Base-by-base conservation (phyloP, 1,140 invertebrate genomes). In the Babylonia areolata region DNA sequence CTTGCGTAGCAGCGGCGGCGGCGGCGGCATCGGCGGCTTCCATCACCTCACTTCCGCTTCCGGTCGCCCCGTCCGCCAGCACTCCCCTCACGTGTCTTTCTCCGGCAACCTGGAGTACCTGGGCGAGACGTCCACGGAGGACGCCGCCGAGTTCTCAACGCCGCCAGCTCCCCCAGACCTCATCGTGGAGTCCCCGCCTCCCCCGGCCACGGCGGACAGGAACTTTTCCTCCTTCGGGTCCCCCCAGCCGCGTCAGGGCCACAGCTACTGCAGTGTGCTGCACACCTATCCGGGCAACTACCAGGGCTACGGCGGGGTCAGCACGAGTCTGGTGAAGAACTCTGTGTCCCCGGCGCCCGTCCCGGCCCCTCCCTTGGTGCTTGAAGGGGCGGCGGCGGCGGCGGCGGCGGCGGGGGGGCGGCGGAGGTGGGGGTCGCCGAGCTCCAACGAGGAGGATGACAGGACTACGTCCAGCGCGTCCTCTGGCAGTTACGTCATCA, bases 401-500 rank as follows among this genome's bases (percentile, higher is more conserved):
- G 2, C 80, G 78, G 39, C 46, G 46, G 9, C 0, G 46, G 46
- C 9, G 46, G 46, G 46, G 46, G 17, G 17, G 9, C 42, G 39
- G 2, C 80, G 78, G 39, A 54, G 33, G 39, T 69, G 75, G 78
- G 85, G 85, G 20, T 71, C 85, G 15, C 58, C 85, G 9, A 85
- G 85, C 54, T 46, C 79, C 84, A 84, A 86, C 84, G 90, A 93
- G 37, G 92, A 93, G 78, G 92, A 92, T 77, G 89, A 89, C 31
- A 88, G 87, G 37, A 84, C 84, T 17, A 92, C 58, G 15, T 64
- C 91, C 20, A 92, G 78, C 78, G 40, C 78, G 5, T 91, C 92
- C 31, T 93, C 92, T 2, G 92, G 92, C 33, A 93, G 46, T 51
- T 93, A 92, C 75, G 91, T 89, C 12, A 51, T 93, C 28, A 92